Evolutionary conservation across 2,113 vertebrate genomes (phyloP).

Genomic region (Callocephalon fimbriatum): DNA sequence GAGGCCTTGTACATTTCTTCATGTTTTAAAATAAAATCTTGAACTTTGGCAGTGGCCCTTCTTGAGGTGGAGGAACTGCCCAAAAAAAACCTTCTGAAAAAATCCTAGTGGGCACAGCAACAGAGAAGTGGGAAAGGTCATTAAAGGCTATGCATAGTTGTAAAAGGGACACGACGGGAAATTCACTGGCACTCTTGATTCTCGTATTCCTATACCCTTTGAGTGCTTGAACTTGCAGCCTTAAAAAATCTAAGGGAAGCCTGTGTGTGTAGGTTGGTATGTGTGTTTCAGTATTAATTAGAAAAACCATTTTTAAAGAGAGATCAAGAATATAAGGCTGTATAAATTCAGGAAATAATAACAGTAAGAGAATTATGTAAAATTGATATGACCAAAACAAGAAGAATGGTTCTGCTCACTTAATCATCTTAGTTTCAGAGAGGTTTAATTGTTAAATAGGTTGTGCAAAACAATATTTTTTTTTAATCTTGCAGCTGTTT

Average conservation of each 20-base stretch:
- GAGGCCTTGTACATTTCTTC: accelerated
- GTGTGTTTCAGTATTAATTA: neutral
- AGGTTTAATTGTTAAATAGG: neutral
- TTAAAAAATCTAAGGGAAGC: neutral
- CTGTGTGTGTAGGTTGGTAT: neutral
- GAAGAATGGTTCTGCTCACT: neutral
- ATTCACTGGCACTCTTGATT: neutral
- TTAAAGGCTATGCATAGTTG: neutral
- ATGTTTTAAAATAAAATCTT: neutral
- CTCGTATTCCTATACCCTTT: neutral
- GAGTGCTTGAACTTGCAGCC: neutral
- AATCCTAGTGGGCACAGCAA: neutral
- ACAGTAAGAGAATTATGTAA: neutral
- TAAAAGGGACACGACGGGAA: neutral
- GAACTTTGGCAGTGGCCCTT: neutral
- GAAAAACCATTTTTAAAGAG: neutral
- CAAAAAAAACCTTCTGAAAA: neutral
- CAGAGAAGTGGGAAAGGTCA: neutral
- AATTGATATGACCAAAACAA: neutral
- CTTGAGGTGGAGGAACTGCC: neutral
- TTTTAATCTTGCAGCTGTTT: neutral
- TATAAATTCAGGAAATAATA: neutral
- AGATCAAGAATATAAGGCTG: neutral
- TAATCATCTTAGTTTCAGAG: neutral
- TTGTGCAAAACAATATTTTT: neutral